Evolutionary conservation across 2,888 invertebrate genomes (phyloP).

Genomic region (Phortica magna): DNA sequence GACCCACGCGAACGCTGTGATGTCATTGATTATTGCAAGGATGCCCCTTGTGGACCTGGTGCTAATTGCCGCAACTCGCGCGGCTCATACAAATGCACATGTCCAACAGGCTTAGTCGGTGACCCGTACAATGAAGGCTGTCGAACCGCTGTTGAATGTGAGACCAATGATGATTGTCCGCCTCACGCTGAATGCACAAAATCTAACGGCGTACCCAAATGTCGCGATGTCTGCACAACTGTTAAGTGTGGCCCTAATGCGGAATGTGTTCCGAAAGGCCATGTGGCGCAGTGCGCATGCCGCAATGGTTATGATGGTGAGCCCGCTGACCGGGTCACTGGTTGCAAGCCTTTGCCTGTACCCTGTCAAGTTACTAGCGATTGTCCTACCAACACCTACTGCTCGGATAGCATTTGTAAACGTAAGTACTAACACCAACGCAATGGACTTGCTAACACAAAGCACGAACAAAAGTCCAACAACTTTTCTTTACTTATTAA

Average conservation of each 20-base stretch:
- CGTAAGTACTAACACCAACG: slow-evolving; percentile 81
- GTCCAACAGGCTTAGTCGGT: slow-evolving; percentile 88
- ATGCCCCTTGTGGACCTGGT: slow-evolving; percentile 88
- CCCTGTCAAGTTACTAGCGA: slow-evolving; percentile 85
- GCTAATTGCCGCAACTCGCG: slow-evolving; percentile 89
- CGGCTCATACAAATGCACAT: slow-evolving; percentile 88
- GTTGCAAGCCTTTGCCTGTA: slow-evolving; percentile 87
- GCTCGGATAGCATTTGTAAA: slow-evolving; percentile 88
- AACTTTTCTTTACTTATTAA: not conserved
- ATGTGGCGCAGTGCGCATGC: slow-evolving; percentile 88
- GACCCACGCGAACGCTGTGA: slow-evolving; percentile 86
- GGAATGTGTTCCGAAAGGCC: slow-evolving; percentile 88
- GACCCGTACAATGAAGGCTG: slow-evolving; percentile 92
- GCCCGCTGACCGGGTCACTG: slow-evolving; percentile 83
- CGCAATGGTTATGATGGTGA: slow-evolving; percentile 88
- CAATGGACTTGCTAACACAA: slow-evolving; percentile 10
- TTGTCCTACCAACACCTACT: slow-evolving; percentile 89
- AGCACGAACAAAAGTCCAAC: not conserved
- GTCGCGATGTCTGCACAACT: slow-evolving; percentile 89
- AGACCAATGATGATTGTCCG: slow-evolving; percentile 88
- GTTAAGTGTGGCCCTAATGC: slow-evolving; percentile 89
- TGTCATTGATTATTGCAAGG: slow-evolving; percentile 88
- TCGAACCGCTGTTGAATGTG: slow-evolving; percentile 88
- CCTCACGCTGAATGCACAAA: slow-evolving; percentile 86
- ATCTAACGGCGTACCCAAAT: slow-evolving; percentile 86